Evolutionary conservation across 2,797 vertebrate species (phyloP).

Genomic region (Phataginus tetradactyla): DNA sequence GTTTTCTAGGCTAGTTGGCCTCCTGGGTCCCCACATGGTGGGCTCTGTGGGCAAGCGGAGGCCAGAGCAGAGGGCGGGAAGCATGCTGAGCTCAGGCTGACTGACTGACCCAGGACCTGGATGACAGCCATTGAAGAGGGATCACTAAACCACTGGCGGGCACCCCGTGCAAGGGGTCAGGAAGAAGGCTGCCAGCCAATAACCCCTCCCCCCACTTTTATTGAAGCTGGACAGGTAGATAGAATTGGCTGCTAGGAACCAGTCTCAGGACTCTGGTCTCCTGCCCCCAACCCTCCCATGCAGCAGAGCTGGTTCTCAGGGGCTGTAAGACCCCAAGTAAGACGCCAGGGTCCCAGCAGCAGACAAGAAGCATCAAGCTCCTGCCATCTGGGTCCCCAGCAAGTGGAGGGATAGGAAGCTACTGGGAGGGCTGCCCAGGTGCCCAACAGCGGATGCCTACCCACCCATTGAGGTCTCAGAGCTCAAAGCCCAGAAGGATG

Average conservation of each 20-base stretch:
- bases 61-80: neutral
- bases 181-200: slow-evolving; percentile 34
- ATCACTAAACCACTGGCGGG: neutral
- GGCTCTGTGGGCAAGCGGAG: neutral
- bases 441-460: slow-evolving; percentile 47
- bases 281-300: neutral
- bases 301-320: neutral
- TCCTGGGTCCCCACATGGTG: neutral
- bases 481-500: slow-evolving; percentile 54
- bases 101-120: neutral
- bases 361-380: slow-evolving; percentile 21
- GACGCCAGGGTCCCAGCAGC: neutral
- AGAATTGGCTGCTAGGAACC: neutral
- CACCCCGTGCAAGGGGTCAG: slow-evolving; percentile 14
- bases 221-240: neutral
- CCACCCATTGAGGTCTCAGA: slow-evolving; percentile 22
- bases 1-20: neutral
- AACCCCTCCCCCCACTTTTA: neutral
- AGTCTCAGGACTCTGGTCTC: neutral
- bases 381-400: neutral
- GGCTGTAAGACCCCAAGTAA: neutral
- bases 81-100: neutral
- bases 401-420: slow-evolving; percentile 26
- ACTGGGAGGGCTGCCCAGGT: slow-evolving; percentile 40
- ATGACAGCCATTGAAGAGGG: neutral